Percentiles rank a stretch among this genome's conserved stretches.
Evolutionary conservation across 2,888 invertebrate genomes (phyloP).

Genomic region (Blera fallax): DNA sequence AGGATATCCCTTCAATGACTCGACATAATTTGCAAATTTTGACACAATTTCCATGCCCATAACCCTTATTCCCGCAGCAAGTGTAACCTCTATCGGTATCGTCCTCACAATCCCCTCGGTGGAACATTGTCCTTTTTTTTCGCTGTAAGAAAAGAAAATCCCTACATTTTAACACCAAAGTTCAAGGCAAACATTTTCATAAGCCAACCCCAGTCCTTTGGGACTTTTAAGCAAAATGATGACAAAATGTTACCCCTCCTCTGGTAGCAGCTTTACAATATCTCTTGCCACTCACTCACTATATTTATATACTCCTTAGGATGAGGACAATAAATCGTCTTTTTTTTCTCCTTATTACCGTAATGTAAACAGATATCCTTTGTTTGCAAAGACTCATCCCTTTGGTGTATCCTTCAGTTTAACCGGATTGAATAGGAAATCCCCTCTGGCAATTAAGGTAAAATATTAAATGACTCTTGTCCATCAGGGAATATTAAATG

Average conservation of each 20-base stretch:
- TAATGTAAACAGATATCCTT: neutral
- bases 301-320: neutral
- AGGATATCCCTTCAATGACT: slow-evolving; percentile 10
- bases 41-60: slow-evolving; percentile 1
- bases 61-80: neutral
- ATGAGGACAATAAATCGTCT: slow-evolving; percentile 11
- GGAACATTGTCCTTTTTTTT: neutral
- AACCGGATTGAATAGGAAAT: slow-evolving; percentile 22
- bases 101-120: neutral
- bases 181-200: slow-evolving; percentile 34
- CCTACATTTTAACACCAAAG: slow-evolving; percentile 15
- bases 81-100: slow-evolving; percentile 3
- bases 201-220: slow-evolving; percentile 4
- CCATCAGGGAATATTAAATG: neutral
- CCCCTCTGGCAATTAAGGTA: slow-evolving; percentile 17
- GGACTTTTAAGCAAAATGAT: slow-evolving; percentile 27
- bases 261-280: neutral
- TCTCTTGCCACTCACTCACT: neutral
- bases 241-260: slow-evolving; percentile 11
- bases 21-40: slow-evolving; percentile 18
- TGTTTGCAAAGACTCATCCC: slow-evolving; percentile 2
- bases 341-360: neutral
- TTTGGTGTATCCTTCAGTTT: neutral
- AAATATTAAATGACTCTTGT: slow-evolving; percentile 21
- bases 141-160: neutral